Base-by-base conservation (phyloP, 2,888 invertebrate genomes). In the Cerceris rybyensis region DNA sequence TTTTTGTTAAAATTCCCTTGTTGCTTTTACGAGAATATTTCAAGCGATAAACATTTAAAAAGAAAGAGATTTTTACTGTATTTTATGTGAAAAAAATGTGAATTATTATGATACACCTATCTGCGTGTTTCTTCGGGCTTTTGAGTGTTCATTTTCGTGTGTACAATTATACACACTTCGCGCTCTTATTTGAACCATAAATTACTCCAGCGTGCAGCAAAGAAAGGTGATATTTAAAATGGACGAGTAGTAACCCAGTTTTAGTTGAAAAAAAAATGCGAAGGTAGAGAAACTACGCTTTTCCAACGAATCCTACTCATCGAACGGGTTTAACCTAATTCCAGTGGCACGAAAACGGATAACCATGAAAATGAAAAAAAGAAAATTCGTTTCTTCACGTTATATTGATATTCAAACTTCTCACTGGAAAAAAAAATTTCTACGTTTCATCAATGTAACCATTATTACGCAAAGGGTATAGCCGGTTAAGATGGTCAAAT, bases 261-360 rank as follows among this genome's bases (percentile, higher is more conserved):
- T 14, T 41, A 42, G 13, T 9, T 0, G 43, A 42, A 28, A 43
- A 42, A 8, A 59, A 39, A 17, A 54, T 41, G 9, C 1, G 42
- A 9, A 41, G 60, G 65, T 16, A 7, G 42, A 63, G 43, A 16
- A 58, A 50, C 55, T 57, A 66, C 28, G 61, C 52, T 76, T 73
- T 68, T 46, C 49, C 16, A 42, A 39, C n/a, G 13, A 49, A 64
- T 63, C 69, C 55, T 68, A 60, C 68, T 57, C 50, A 39, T 4
- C 43, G 17, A 50, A 64, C 11, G 39, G 59, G 14, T 70, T 76
- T 57, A 42, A 57, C 46, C 68, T 39, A 63, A 65, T 76, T 71
- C 13, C 13, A 39, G 59, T 14, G 16, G 49, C 4, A 2, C 13
- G 50, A 13, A 11, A 2, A 50, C 43, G 52, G 50, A 28, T 28